phyloP scores from a whole-genome alignment of 2,888 invertebrate genomes.

The Aphodius sticticus region DNA sequence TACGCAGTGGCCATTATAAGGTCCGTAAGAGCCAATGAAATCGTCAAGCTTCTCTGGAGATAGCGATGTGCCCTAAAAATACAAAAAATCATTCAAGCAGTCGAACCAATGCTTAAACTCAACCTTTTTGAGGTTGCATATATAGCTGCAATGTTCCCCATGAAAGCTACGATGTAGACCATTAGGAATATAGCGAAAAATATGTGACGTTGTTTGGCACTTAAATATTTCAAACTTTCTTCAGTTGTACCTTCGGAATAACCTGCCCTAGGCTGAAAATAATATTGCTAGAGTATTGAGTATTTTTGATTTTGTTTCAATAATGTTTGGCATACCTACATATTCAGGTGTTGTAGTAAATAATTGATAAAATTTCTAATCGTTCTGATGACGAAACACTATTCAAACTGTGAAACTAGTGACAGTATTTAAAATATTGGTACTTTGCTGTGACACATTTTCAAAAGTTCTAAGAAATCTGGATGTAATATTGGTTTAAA shows the following conservation, averaged over 20 bases:
- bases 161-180: slow-evolving; percentile 41
- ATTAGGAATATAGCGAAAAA: slow-evolving; percentile 44
- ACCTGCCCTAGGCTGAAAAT: neutral
- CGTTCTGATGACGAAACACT: no score
- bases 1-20: slow-evolving; percentile 54
- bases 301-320: no score
- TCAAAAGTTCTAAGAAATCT: no score
- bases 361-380: no score
- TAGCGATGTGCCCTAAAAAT: slow-evolving; percentile 59
- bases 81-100: neutral
- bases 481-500: no score
- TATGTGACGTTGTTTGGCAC: slow-evolving; percentile 38
- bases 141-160: slow-evolving; percentile 46
- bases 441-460: no score
- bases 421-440: no score
- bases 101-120: neutral
- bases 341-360: no score
- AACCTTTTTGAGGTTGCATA: slow-evolving; percentile 44
- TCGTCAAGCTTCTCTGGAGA: slow-evolving; percentile 63
- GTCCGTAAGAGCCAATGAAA: slow-evolving; percentile 64
- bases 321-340: no score
- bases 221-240: slow-evolving; percentile 29
- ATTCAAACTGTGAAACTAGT: no score
- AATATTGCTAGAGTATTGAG: neutral
- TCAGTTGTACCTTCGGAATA: neutral